Evolutionary conservation across 2,113 vertebrate species (phyloP).

Genomic region (Australoheros scitulus): DNA sequence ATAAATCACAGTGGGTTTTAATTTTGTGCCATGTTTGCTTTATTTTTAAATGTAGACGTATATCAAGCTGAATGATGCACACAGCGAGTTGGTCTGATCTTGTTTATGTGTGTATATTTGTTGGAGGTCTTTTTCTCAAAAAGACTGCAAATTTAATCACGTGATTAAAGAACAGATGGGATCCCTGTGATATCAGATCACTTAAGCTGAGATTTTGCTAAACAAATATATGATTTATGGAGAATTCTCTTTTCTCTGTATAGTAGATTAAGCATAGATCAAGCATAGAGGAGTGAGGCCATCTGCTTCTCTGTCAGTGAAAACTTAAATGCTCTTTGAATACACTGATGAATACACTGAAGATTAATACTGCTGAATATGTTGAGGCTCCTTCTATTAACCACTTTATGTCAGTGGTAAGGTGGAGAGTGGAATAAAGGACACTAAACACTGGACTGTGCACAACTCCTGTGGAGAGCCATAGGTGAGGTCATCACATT

Average conservation of each 20-base stretch:
- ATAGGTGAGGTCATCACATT: constrained; percentile 83
- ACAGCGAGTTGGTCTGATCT: no score
- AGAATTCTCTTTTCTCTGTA: background rate
- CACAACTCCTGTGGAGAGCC: constrained; percentile 94
- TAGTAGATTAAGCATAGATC: constrained; percentile 79
- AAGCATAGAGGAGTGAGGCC: constrained; percentile 88
- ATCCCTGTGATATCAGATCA: constrained; percentile 1
- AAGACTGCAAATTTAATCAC: background rate
- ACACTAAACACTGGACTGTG: constrained; percentile 90
- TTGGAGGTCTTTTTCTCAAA: background rate
- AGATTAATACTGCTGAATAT: constrained; percentile 84
- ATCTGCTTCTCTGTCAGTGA: constrained; percentile 88
- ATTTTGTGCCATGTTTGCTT: background rate
- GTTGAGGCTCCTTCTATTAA: constrained; percentile 73
- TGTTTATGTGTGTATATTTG: background rate
- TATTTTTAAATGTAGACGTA: background rate
- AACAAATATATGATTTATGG: background rate
- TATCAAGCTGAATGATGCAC: background rate
- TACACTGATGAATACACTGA: constrained; percentile 84
- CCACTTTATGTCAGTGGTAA: constrained; percentile 87
- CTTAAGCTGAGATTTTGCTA: background rate
- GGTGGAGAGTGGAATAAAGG: constrained; percentile 84
- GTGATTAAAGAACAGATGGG: constrained; percentile 27
- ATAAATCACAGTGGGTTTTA: background rate
- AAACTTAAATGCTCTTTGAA: constrained; percentile 48